Evolutionary conservation across 1,140 invertebrate genomes (phyloP).

Genomic region (Eciton burchellii): DNA sequence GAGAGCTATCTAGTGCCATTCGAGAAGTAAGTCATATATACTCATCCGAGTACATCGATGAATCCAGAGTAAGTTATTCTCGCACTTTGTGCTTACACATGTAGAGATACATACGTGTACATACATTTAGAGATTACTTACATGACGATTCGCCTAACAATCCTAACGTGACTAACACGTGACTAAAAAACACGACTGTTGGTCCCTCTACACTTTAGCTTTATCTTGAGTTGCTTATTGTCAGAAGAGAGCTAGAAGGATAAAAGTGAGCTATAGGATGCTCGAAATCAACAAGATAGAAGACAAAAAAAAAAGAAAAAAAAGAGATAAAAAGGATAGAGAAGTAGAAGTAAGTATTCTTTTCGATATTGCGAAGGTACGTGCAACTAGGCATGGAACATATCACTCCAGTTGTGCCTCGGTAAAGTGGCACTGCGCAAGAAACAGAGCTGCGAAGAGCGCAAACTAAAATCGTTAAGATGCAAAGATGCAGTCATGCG

Average conservation of each 20-base stretch:
- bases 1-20: slow-evolving; percentile 39
- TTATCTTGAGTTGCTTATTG: slow-evolving; percentile 85
- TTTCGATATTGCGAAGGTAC: slow-evolving; percentile 35
- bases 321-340: slow-evolving; percentile 1
- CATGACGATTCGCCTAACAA: slow-evolving; percentile 84
- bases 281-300: slow-evolving; percentile 54
- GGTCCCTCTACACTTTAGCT: slow-evolving; percentile 86
- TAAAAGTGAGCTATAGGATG: slow-evolving; percentile 74
- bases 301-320: not conserved
- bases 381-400: slow-evolving; percentile 61
- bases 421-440: slow-evolving; percentile 12
- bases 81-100: slow-evolving; percentile 59
- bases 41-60: slow-evolving; percentile 24
- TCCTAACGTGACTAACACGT: slow-evolving; percentile 81
- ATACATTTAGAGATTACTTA: slow-evolving; percentile 71
- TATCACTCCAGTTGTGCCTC: slow-evolving; percentile 14
- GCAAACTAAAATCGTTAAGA: slow-evolving; percentile 55
- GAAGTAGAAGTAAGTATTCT: slow-evolving; percentile 43
- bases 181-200: slow-evolving; percentile 79
- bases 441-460: slow-evolving; percentile 51
- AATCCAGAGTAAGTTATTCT: slow-evolving; percentile 44
- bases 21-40: slow-evolving; percentile 28
- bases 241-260: slow-evolving; percentile 81
- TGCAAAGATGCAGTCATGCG: slow-evolving; percentile 66
- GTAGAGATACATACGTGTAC: slow-evolving; percentile 39